Evolutionary conservation across 2,113 vertebrate species (phyloP), one percentile per base, ranked within the genome.

Genomic region (Montifringilla adamsi): DNA sequence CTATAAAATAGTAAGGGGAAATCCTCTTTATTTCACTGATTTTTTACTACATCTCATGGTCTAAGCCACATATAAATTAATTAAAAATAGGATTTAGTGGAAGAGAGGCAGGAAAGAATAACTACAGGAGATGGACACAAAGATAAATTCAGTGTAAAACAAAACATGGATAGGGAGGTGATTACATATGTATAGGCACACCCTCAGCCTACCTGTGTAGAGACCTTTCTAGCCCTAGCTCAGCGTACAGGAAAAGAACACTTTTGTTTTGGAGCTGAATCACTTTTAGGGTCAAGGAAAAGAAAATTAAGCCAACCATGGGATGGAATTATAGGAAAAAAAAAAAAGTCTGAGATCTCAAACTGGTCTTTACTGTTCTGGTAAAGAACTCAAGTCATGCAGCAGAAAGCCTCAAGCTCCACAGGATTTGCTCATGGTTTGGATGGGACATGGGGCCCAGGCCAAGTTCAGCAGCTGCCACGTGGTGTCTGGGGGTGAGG

Each of bases 401-500:
- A 84, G 46, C 72, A 77, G 53, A 72, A 91, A 95, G 81, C 60
- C 84, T 85, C 87, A 92, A 70, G 53, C 82, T 35, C 78, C 89
- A 31, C 68, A 92, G 69, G 55, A 58, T 37, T 60, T 92, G 52
- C 70, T 55, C 39, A 70, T 70, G 55, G 33, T 33, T 67, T 67
- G 23, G 64, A 59, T 26, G 20, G 82, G 28, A 60, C 53, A 35
- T 62, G 33, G 37, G 43, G 39, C 44, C 26, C 53, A 49, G 49
- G 55, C 64, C 68, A 58, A 30, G 74, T 78, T 89, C 81, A 72
- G 78, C 1, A 76, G 58, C 64, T 74, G 59, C 73, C 59, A 59
- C 80, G 24, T 44, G 23, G 28, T 0, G 0, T 43, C 50, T 49
- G n/a, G 3, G 9, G 24, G 10, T 12, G 7, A 63, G 64, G 70